Conservation (phyloP, 2,797 vertebrate species). For the Propithecus deckenii region DNA sequence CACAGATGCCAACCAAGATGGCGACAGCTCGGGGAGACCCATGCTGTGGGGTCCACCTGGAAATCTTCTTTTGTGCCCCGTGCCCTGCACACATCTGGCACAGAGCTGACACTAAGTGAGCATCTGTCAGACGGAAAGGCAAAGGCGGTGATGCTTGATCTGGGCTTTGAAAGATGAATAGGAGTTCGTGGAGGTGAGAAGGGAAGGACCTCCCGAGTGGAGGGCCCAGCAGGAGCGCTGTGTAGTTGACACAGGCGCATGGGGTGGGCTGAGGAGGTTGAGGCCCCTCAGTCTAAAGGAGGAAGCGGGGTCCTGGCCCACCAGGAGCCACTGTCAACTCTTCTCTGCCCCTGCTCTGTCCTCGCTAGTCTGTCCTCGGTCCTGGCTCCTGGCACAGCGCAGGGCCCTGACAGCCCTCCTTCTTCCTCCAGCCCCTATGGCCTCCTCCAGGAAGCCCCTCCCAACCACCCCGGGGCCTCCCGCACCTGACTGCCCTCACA, state of each 20-base stretch:
- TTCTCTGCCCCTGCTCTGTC: not conserved
- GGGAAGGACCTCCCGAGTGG: not conserved
- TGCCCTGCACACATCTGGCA: not conserved
- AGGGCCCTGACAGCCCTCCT: not conserved
- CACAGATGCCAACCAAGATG: rapidly evolving
- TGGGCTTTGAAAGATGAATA: not conserved
- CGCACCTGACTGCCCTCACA: not conserved
- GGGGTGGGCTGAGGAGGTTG: not conserved
- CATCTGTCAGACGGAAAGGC: not conserved
- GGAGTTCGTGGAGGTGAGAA: not conserved
- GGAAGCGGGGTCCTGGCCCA: not conserved
- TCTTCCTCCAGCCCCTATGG: not conserved
- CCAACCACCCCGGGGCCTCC: not conserved
- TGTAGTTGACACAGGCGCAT: not conserved
- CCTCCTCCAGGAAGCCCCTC: not conserved
- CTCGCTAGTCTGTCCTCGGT: not conserved
- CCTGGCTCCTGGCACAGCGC: not conserved
- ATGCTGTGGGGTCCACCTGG: rapidly evolving
- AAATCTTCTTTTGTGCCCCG: not conserved
- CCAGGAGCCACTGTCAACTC: not conserved
- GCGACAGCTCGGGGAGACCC: rapidly evolving
- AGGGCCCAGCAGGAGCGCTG: not conserved
- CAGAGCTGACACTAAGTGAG: not conserved
- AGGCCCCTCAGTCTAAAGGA: not conserved
- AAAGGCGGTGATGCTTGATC: not conserved